Percentiles rank a stretch among this genome's conserved stretches.
Evolutionary conservation across 1,140 invertebrate species (phyloP).

Genomic region (Drosophila neocordata): DNA sequence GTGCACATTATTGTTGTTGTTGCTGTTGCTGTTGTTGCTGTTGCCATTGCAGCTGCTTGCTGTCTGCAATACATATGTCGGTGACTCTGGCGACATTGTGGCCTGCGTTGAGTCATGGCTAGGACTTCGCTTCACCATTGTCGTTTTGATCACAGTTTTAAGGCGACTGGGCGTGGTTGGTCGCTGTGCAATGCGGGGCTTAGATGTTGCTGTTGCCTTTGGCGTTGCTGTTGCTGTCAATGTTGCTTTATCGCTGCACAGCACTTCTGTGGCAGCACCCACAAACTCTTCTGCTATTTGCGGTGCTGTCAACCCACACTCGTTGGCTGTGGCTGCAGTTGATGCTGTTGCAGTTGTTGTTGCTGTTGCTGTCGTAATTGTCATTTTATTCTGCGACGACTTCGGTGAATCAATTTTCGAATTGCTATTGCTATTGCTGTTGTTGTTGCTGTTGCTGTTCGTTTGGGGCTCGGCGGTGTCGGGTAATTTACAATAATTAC

Average conservation of each 20-base stretch:
- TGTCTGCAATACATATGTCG: slow-evolving; percentile 59
- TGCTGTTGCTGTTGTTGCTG: slow-evolving; percentile 23
- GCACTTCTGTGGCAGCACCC: slow-evolving; percentile 77
- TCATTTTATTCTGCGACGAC: slow-evolving; percentile 79
- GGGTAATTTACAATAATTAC: slow-evolving; percentile 81
- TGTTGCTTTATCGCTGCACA: slow-evolving; percentile 76
- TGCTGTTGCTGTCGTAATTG: slow-evolving; percentile 74
- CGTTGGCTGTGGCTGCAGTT: slow-evolving; percentile 49
- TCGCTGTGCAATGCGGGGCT: slow-evolving; percentile 74
- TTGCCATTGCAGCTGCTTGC: slow-evolving; percentile 53
- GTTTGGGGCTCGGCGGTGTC: slow-evolving; percentile 76
- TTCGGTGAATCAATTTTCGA: slow-evolving; percentile 76
- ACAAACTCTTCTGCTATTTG: slow-evolving; percentile 60
- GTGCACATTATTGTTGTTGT: slow-evolving; percentile 31
- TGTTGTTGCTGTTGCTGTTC: slow-evolving; percentile 49
- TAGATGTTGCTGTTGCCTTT: slow-evolving; percentile 35
- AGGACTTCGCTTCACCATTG: slow-evolving; percentile 82
- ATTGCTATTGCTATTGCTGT: slow-evolving; percentile 46
- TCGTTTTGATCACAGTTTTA: slow-evolving; percentile 83
- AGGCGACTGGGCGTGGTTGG: slow-evolving; percentile 78
- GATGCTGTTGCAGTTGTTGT: slow-evolving; percentile 43
- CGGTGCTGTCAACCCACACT: slow-evolving; percentile 66
- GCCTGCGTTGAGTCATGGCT: slow-evolving; percentile 76
- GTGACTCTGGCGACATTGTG: slow-evolving; percentile 37
- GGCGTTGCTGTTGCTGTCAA: slow-evolving; percentile 53